Conservation (phyloP, 2,113 vertebrate genomes). For the Sturnus vulgaris region DNA sequence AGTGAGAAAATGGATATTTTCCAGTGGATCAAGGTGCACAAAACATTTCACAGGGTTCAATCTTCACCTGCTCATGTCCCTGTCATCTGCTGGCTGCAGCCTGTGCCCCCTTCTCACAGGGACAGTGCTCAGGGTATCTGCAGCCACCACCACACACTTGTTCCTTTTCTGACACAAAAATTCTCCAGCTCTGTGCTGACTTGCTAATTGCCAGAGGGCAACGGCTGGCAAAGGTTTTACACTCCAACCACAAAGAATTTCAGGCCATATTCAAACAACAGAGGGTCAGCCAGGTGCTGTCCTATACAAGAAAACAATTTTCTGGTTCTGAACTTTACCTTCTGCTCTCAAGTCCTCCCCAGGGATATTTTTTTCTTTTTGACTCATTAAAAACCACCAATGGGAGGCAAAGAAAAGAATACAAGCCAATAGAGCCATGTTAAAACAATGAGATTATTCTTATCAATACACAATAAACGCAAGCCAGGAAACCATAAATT, state of each 20-base stretch:
- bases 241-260: constrained; percentile 60
- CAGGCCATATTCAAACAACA: constrained; percentile 54
- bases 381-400: not conserved
- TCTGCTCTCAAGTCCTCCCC: not conserved
- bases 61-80: not conserved
- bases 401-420: not conserved
- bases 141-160: not conserved
- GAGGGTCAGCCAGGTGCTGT: constrained; percentile 73
- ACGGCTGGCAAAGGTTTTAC: constrained; percentile 11
- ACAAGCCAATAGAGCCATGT: not conserved
- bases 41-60: too few relatives aligned
- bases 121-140: not conserved
- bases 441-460: constrained; percentile 47
- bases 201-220: constrained; percentile 69
- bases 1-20: not conserved
- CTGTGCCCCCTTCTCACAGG: not conserved
- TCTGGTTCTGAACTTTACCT: constrained; percentile 45
- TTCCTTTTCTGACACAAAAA: not conserved
- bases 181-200: not conserved
- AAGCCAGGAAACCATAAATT: constrained; percentile 37
- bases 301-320: constrained; percentile 37
- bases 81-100: not conserved
- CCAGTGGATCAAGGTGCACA: not conserved
- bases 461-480: constrained; percentile 1
- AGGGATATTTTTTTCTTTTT: not conserved